phyloP scores from a whole-genome alignment of 2,797 vertebrate species.

The Perodicticus potto region DNA sequence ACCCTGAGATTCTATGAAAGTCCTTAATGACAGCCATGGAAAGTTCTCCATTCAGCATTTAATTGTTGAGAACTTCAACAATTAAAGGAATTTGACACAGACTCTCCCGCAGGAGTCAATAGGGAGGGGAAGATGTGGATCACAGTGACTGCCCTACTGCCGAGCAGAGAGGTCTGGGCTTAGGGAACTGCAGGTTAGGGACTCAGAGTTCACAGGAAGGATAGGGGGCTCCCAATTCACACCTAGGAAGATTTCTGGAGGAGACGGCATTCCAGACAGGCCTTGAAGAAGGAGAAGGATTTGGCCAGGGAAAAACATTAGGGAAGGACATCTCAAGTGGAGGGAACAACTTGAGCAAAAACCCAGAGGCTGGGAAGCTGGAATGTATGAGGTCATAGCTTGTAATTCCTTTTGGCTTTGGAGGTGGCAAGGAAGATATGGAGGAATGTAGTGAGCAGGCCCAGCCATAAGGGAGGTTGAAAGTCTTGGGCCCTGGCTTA shows the following conservation, averaged over 20 bases:
- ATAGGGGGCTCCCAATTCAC: neutral
- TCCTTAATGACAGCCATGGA: neutral
- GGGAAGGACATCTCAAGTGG: neutral
- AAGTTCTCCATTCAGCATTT: neutral
- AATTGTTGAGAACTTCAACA: neutral
- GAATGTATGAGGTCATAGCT: neutral
- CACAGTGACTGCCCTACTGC: accelerated
- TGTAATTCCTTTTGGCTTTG: neutral
- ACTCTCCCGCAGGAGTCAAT: neutral
- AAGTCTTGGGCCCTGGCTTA: neutral
- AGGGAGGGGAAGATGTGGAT: neutral
- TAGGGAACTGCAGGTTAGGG: neutral
- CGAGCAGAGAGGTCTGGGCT: neutral
- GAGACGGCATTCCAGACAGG: neutral
- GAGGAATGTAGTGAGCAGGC: neutral
- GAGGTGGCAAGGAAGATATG: neutral
- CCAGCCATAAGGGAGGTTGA: neutral
- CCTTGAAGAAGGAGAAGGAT: neutral
- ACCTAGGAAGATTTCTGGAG: slow-evolving; percentile 25
- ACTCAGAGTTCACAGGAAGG: neutral
- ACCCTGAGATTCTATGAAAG: neutral
- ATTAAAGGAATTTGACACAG: neutral
- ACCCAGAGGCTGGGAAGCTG: neutral
- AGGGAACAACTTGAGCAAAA: neutral
- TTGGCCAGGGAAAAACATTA: neutral